Evolutionary conservation across 1,140 invertebrate genomes (phyloP).

Genomic region (Trichoplusia ni): DNA sequence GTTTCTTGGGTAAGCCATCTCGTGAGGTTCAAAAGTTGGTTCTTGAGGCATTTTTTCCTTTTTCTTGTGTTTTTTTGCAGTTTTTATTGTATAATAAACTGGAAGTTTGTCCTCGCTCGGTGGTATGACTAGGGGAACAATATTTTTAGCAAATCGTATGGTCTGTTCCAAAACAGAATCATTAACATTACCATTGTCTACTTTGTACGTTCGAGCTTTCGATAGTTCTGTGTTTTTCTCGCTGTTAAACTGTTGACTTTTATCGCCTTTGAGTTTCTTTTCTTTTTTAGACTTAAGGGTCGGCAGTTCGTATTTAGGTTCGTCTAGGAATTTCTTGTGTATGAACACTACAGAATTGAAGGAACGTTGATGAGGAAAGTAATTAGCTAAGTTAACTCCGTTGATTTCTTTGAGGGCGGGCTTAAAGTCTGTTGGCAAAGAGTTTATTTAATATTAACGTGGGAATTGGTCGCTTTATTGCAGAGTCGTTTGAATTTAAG

Average conservation of each 20-base stretch:
- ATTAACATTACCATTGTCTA: constrained; percentile 38
- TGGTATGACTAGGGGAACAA: constrained; percentile 65
- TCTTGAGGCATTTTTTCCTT: constrained; percentile 41
- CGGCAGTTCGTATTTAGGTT: not conserved
- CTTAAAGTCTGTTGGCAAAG: constrained; percentile 32
- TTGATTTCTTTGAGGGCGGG: constrained; percentile 34
- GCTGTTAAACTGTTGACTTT: constrained; percentile 51
- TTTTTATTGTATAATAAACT: constrained; percentile 63
- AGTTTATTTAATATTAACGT: constrained; percentile 12
- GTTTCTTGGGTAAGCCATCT: no score
- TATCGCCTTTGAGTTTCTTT: constrained; percentile 45
- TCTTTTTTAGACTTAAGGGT: constrained; percentile 29
- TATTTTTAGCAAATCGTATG: constrained; percentile 61
- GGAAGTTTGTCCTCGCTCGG: constrained; percentile 44
- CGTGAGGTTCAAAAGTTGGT: constrained; percentile 38
- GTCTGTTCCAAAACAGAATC: constrained; percentile 61
- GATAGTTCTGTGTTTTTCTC: constrained; percentile 30
- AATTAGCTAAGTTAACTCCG: constrained; percentile 52
- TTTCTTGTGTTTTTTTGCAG: constrained; percentile 50
- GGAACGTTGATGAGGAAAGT: constrained; percentile 45
- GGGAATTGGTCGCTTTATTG: not conserved
- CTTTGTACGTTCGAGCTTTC: constrained; percentile 37
- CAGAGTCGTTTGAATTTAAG: not conserved
- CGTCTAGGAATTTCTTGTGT: constrained; percentile 58
- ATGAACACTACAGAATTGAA: constrained; percentile 60